Conservation (phyloP, 2,888 invertebrate genomes). For the Caenorhabditis parvicauda region DNA sequence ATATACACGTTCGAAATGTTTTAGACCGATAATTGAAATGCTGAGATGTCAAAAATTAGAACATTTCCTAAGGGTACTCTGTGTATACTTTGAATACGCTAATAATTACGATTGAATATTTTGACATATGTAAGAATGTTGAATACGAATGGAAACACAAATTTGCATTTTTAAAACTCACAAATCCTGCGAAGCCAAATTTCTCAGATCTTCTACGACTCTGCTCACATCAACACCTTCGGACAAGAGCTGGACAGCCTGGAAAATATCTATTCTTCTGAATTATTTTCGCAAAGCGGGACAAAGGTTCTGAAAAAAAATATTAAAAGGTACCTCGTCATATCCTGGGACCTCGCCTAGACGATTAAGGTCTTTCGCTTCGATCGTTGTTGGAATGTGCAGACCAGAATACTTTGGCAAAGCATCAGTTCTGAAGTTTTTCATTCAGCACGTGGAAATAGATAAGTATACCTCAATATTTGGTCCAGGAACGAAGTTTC, state of each 20-base stretch:
- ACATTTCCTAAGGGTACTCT: too few relatives aligned
- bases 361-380: constrained; percentile 12
- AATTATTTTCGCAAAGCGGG: too few relatives aligned
- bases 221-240: constrained; percentile 13
- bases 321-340: constrained; percentile 2
- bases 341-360: constrained; percentile 11
- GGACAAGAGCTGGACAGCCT: constrained; percentile 16
- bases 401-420: constrained; percentile 10
- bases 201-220: constrained; percentile 10
- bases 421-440: constrained; percentile 11
- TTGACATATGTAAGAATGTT: too few relatives aligned
- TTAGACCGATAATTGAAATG: constrained; percentile 2
- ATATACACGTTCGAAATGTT: too few relatives aligned
- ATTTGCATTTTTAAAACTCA: too few relatives aligned
- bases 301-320: too few relatives aligned
- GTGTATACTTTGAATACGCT: too few relatives aligned
- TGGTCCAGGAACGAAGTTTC: constrained; percentile 18
- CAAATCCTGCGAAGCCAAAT: too few relatives aligned
- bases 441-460: background rate
- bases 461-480: background rate
- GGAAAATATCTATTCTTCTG: background rate
- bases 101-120: too few relatives aligned
- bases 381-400: constrained; percentile 23
- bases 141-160: too few relatives aligned
- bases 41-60: too few relatives aligned